These are phyloP conservation scores for Dimorphilus gyrociliatus DNA, from an alignment of 2,888 invertebrate species.

Conservation along the genomic window DNA sequence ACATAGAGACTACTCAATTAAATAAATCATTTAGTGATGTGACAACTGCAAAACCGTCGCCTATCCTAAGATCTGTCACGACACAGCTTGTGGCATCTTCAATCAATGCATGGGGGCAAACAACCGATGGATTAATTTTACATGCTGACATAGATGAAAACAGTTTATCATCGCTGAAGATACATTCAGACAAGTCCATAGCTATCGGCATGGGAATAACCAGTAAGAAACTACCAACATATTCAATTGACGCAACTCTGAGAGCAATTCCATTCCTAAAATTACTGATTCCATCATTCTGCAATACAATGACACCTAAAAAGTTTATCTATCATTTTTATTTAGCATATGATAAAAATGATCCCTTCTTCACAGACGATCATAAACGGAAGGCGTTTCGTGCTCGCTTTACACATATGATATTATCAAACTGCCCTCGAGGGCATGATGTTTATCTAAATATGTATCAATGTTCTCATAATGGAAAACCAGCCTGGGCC, in stretches of 20 bases:
- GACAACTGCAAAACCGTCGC: no score
- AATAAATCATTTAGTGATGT: no score
- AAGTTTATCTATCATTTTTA: conserved; percentile 10
- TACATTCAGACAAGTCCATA: no score
- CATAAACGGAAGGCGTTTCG: conserved; percentile 3
- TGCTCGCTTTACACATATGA: conserved; percentile 2
- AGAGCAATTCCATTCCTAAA: conserved; percentile 8
- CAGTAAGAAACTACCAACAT: no score
- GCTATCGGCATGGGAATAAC: no score
- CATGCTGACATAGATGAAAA: no score
- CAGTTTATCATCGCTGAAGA: no score
- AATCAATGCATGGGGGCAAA: no score
- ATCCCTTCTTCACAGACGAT: conserved; percentile 6
- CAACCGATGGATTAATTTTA: no score
- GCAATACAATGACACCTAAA: conserved; percentile 7
- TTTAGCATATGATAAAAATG: conserved; percentile 10
- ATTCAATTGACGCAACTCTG: neutral
- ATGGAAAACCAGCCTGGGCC: conserved; percentile 12
- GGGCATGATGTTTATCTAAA: conserved; percentile 5
- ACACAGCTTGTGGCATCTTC: no score
- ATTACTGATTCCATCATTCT: conserved; percentile 11
- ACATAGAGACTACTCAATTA: no score
- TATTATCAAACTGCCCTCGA: conserved; percentile 3
- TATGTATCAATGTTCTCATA: conserved; percentile 9
- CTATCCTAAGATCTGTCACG: no score